Base-by-base conservation (phyloP, 2,113 vertebrate species). In the Cheilinus undulatus region DNA sequence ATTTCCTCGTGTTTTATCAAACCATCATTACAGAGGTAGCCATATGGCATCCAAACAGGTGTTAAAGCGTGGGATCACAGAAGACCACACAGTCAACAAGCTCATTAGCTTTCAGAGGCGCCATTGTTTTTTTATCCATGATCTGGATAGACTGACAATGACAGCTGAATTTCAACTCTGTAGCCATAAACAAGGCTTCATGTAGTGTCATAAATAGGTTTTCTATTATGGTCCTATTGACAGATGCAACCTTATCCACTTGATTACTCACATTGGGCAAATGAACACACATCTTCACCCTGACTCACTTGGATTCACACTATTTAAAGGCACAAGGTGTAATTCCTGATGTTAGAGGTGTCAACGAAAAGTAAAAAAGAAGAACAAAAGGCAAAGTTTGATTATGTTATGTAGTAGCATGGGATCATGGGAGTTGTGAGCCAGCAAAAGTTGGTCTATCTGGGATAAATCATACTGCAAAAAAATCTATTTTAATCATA, bases 21-120 rank as follows among this genome's bases (percentile, higher is more conserved):
- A 50, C 68, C 56, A 38, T 61, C 48, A 56, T 67, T 58, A 71
- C 30, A 52, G 32, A 69, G 26, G 49, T 43, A 24, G 57, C 49
- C 66, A 83, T 82, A 85, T 85, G 77, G 58, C 57, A 30, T 48
- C 45, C 60, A 82, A 72, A 85, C 82, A 82, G 71, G 68, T 87
- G 77, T 69, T 61, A 48, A 76, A 51, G 72, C 62, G 50, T 51
- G 32, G 23, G 59, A 67, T 58, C 46, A 61, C 75, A 71, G 56
- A 45, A 30, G 69, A 76, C 68, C 68, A 75, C 72, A 79, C 59
- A 70, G 68, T 66, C 69, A 78, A 80, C 53, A 48, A 49, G 49
- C 61, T 64, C 50, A 49, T 76, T 43, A 62, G 32, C 42, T 53
- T 43, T 59, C 40, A 57, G n/a, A 51, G 52, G 11, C 62, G 61